Percentiles rank a stretch among this genome's conserved stretches.
These are phyloP conservation scores for Diorhabda elongata DNA, from an alignment of 1,140 invertebrate genomes.

Conservation along the genomic window DNA sequence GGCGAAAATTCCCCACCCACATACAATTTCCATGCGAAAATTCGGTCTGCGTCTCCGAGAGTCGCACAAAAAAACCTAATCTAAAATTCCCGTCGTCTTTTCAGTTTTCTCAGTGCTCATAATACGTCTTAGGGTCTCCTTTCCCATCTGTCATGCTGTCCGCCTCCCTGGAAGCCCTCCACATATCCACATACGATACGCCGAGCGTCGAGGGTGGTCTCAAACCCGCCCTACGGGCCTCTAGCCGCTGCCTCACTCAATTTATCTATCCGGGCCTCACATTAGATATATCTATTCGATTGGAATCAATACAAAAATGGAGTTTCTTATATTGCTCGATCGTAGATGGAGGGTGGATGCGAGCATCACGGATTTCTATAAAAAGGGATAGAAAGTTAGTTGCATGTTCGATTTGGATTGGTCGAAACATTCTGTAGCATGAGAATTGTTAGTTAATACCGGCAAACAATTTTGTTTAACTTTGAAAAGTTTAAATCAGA, in stretches of 20 bases:
- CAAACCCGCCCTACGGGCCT: conserved; percentile 23
- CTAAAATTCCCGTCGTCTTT: conserved; percentile 12
- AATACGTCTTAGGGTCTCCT: conserved; percentile 13
- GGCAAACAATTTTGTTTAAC: neutral
- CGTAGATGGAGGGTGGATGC: neutral
- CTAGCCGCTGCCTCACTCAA: conserved; percentile 13
- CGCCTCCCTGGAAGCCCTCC: conserved; percentile 29
- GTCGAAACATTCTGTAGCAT: neutral
- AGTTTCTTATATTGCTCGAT: conserved; percentile 11
- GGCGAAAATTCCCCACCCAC: conserved; percentile 6
- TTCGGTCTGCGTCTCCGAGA: conserved; percentile 4
- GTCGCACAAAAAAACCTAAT: conserved; percentile 13
- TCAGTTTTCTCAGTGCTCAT: conserved; percentile 11
- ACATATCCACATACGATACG: conserved; percentile 41
- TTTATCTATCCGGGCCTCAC: conserved; percentile 28
- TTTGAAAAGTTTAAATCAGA: conserved; percentile 3
- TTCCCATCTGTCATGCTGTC: conserved; percentile 36
- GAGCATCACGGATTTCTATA: neutral
- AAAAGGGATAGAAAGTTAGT: neutral
- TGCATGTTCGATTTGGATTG: neutral
- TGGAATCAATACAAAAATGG: conserved; percentile 37
- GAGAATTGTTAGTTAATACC: conserved; percentile 2
- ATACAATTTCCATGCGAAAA: conserved; percentile 7
- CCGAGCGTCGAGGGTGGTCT: conserved; percentile 29
- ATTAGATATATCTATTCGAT: conserved; percentile 34